Percentiles rank a stretch among this genome's conserved stretches.
Conservation (phyloP, 2,113 vertebrate genomes). For the Suricata suricatta region DNA sequence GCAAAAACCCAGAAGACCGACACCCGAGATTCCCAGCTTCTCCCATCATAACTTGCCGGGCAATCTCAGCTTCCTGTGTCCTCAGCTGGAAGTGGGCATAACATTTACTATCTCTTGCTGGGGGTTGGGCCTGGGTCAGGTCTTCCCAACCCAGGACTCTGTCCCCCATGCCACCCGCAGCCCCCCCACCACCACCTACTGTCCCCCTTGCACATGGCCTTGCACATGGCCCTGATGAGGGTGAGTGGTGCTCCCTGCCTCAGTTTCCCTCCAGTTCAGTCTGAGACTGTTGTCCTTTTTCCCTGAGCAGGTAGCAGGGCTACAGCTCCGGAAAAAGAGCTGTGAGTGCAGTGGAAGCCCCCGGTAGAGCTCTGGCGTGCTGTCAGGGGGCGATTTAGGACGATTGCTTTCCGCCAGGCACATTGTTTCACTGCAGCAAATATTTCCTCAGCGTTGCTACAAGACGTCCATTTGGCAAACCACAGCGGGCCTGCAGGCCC, state of each 20-base stretch:
- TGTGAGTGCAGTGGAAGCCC: fast-evolving
- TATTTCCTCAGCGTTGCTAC: constrained; percentile 71
- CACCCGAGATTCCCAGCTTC: neutral
- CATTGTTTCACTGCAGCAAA: constrained; percentile 73
- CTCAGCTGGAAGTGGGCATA: neutral
- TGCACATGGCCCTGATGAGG: neutral
- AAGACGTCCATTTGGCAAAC: constrained; percentile 67
- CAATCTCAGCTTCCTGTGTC: neutral
- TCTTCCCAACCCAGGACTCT: neutral
- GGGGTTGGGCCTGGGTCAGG: neutral
- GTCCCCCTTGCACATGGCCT: neutral
- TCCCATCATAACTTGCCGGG: fast-evolving
- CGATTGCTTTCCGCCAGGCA: constrained; percentile 66
- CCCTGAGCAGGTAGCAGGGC: neutral
- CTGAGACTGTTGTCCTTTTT: neutral
- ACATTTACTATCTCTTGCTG: neutral
- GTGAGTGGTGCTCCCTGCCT: neutral
- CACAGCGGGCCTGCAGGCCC: constrained; percentile 43
- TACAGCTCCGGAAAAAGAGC: neutral
- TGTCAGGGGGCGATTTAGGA: constrained; percentile 76
- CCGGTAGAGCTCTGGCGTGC: neutral
- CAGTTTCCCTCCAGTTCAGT: neutral
- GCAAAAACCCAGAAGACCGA: neutral
- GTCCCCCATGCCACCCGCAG: neutral
- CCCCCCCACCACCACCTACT: neutral